Evolutionary conservation across 2,888 invertebrate genomes (phyloP).

Genomic region (Tachina grossa): DNA sequence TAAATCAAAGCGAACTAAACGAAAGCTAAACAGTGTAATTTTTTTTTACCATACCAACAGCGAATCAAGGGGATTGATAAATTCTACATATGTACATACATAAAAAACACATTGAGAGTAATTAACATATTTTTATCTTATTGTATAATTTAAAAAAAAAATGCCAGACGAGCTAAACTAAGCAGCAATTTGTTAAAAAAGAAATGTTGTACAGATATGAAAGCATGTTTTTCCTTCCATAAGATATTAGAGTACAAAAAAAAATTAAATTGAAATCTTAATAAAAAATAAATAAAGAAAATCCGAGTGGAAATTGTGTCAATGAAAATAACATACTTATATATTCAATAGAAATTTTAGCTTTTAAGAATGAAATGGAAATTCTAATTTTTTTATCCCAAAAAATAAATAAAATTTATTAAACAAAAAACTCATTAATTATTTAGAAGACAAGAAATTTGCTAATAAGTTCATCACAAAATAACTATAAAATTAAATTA

Average conservation of each 20-base stretch:
- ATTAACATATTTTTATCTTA: constrained; percentile 32
- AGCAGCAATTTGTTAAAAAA: constrained; percentile 1
- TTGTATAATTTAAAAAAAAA: background rate
- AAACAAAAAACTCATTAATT: background rate
- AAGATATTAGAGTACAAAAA: background rate
- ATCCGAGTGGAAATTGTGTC: too few species aligned
- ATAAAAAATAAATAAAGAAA: too few species aligned
- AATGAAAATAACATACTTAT: too few species aligned
- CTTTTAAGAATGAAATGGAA: too few species aligned
- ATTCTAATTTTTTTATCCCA: too few species aligned
- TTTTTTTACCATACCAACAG: background rate
- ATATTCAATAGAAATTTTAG: too few species aligned
- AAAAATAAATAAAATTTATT: background rate
- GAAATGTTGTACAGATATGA: background rate
- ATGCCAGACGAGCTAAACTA: background rate
- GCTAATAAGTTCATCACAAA: background rate
- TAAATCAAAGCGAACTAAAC: constrained; percentile 30
- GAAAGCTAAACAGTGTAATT: constrained; percentile 15
- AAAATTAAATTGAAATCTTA: background rate
- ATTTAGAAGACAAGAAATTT: background rate
- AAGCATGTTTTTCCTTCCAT: background rate
- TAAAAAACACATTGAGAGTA: constrained; percentile 36
- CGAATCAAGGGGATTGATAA: background rate
- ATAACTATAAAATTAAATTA: background rate
- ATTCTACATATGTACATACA: background rate